Base-by-base conservation (phyloP, 2,797 vertebrate species). In the Eurystomus glaucurus region DNA sequence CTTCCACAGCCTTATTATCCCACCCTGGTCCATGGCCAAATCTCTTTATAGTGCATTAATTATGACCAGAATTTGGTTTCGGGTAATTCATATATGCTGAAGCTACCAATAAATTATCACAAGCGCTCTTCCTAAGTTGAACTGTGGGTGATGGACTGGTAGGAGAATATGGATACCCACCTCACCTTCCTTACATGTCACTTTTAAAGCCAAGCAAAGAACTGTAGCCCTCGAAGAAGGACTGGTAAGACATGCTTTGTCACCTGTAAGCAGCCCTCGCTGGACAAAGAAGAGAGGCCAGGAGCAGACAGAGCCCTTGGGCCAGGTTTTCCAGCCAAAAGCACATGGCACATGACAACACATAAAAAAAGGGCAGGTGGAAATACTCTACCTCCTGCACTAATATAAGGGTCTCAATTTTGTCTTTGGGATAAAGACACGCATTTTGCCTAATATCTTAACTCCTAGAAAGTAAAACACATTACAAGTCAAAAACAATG, bases 101-200 rank as follows among this genome's bases (percentile, higher is more conserved):
- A 80, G 26, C 13, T 45, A 39, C 37, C 15, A 65, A 58, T 29
- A 76, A 45, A 61, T 29, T 33, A 58, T 13, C 14, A 62, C 20
- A 77, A 72, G 19, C n/a, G 10, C 20, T 43, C 43, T 41, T 90
- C 18, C 14, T 91, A n/a, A 25, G 7, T 28, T 66, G 64, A 74
- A 8, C 21, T 62, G 14, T 11, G 8, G 4, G 11, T 77, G 18
- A 37, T 29, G 21, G 10, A 70, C 8, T 18, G 12, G 6, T 28
- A 62, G 11, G 11, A 95, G 8, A 82, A 69, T 0, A 50, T 12
- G 29, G 17, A 83, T 51, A 43, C 1, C 21, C 14, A 54, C 26
- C 4, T 51, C 1, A 0, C 5, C 26, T 35, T 77, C 39, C 23
- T 70, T 26, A 77, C 1, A 1, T 6, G 11, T 1, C 48, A 76